These are phyloP conservation scores for Ophioninae sp. DNA, from an alignment of 2,888 invertebrate genomes.

Conservation along the genomic window DNA sequence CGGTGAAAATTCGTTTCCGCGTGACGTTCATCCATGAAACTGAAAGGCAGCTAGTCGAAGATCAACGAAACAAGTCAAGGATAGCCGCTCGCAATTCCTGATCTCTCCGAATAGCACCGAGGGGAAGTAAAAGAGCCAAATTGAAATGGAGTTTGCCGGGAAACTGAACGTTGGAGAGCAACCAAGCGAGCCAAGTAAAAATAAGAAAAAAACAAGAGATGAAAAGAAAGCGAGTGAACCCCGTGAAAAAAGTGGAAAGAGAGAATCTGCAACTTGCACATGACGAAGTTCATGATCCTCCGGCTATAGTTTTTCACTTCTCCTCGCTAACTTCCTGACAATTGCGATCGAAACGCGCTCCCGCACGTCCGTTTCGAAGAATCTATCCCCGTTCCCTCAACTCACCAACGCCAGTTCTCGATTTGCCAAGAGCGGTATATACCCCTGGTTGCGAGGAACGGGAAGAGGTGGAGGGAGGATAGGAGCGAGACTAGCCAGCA, in stretches of 20 bases:
- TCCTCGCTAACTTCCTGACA: constrained; percentile 53
- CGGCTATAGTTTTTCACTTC: constrained; percentile 47
- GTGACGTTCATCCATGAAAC: not conserved
- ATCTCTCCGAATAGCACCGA: constrained; percentile 8
- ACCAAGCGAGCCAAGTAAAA: not conserved
- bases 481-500: not conserved
- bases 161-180: not conserved
- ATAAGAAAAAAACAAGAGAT: not conserved
- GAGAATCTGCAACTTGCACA: constrained; percentile 28
- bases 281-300: constrained; percentile 23
- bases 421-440: constrained; percentile 39
- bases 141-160: constrained; percentile 38
- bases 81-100: not conserved
- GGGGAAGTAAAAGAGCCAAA: constrained; percentile 11
- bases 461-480: not conserved
- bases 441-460: constrained; percentile 3
- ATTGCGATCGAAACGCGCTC: constrained; percentile 45
- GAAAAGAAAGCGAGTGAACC: not conserved
- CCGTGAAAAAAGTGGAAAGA: not conserved
- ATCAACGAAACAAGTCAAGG: not conserved
- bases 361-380: constrained; percentile 45
- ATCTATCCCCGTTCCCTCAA: constrained; percentile 32
- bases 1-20: not conserved
- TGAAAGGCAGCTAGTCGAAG: not conserved
- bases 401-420: constrained; percentile 33